phyloP scores from a whole-genome alignment of 2,888 invertebrate genomes.

The Oconnorella tubifera region DNA sequence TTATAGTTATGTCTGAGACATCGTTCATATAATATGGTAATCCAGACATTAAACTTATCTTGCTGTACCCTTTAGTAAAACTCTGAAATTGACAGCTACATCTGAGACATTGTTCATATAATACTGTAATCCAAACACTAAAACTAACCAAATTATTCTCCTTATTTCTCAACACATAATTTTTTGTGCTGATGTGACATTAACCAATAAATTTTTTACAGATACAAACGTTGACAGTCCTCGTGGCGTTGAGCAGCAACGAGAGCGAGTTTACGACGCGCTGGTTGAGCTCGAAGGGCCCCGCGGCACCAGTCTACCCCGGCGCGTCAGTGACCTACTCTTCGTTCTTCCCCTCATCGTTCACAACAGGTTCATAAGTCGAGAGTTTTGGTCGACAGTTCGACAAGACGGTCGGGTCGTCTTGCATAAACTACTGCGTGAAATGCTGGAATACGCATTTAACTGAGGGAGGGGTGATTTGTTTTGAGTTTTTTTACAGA shows the following conservation, averaged over 20 bases:
- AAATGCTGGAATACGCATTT: constrained; percentile 25
- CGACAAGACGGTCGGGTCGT: constrained; percentile 14
- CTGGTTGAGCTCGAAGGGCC: constrained; percentile 19
- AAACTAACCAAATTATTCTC: no score
- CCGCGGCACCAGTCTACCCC: constrained; percentile 13
- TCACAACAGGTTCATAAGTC: constrained; percentile 19
- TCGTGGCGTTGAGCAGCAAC: constrained; percentile 18
- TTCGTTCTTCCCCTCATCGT: constrained; percentile 24
- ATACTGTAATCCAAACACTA: no score
- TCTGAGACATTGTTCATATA: no score
- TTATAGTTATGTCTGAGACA: no score
- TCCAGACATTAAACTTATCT: no score
- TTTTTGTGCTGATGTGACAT: no score
- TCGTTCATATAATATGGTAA: no score
- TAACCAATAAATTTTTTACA: constrained; percentile 9
- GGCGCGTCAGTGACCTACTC: constrained; percentile 24
- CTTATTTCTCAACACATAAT: no score
- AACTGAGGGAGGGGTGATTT: not conserved
- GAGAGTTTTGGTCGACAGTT: constrained; percentile 23
- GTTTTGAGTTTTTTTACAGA: no score
- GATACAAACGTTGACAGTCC: constrained; percentile 17
- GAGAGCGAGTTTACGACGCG: constrained; percentile 21
- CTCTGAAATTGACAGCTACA: no score
- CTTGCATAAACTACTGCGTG: constrained; percentile 24
- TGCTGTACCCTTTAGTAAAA: no score